phyloP scores from a whole-genome alignment of 1,140 invertebrate genomes.

The Penaeus japonicus region DNA sequence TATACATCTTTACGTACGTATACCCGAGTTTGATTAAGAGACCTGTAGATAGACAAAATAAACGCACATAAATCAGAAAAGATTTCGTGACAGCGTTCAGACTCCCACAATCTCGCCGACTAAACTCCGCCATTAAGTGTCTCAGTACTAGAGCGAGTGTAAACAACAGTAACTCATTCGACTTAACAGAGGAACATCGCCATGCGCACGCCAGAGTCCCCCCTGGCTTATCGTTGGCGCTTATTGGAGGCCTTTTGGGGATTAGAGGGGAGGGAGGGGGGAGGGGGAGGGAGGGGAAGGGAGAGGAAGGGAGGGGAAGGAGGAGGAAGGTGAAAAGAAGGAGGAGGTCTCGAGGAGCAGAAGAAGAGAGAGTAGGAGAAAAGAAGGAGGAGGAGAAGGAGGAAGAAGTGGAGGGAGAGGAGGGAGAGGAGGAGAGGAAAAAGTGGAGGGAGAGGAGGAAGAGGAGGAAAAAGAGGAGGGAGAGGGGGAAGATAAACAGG shows the following conservation, averaged over 20 bases:
- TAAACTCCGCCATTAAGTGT: slow-evolving; percentile 26
- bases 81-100: not conserved
- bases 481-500: too few relatives aligned
- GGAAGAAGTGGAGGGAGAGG: too few relatives aligned
- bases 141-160: not conserved
- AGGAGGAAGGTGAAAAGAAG: not conserved
- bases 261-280: not conserved
- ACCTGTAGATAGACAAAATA: too few relatives aligned
- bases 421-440: too few relatives aligned
- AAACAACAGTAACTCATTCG: slow-evolving; percentile 32
- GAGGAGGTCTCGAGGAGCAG: not conserved
- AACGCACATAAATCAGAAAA: not conserved
- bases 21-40: not conserved
- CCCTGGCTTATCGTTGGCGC: too few relatives aligned
- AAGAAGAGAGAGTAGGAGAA: not conserved
- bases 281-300: not conserved
- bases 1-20: not conserved
- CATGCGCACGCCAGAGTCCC: not conserved
- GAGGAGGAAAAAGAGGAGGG: too few relatives aligned
- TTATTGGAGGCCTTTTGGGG: not conserved
- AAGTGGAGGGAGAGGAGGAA: too few relatives aligned
- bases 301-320: not conserved
- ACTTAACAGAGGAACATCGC: slow-evolving; percentile 10
- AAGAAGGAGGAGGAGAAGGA: too few relatives aligned
- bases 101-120: not conserved